These are phyloP conservation scores for Cheirogaleus major DNA, from an alignment of 2,797 vertebrate species.

Conservation along the genomic window DNA sequence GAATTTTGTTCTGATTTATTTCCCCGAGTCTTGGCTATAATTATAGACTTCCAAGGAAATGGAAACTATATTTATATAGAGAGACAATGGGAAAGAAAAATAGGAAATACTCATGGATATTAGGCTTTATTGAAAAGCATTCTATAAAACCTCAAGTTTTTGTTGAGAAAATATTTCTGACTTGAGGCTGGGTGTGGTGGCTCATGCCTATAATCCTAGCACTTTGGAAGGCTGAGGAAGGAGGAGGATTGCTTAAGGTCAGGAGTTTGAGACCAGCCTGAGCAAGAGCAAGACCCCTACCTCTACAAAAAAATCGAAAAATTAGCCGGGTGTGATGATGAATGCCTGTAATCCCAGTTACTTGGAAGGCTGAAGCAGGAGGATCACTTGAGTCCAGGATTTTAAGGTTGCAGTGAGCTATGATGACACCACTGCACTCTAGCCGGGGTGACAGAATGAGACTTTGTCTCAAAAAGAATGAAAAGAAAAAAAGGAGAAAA, in stretches of 20 bases:
- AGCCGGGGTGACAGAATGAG: background rate
- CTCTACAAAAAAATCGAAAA: background rate
- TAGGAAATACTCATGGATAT: background rate
- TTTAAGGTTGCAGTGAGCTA: background rate
- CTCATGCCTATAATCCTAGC: background rate
- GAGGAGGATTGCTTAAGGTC: background rate
- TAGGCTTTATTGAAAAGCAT: background rate
- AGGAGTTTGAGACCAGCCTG: background rate
- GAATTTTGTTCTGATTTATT: slow-evolving; percentile 26
- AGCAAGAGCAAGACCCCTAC: background rate
- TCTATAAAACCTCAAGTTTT: background rate
- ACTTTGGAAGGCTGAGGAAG: background rate
- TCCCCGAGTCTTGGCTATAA: background rate
- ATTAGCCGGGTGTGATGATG: background rate
- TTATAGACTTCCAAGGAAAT: slow-evolving; percentile 6
- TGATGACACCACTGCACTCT: background rate
- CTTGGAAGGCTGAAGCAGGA: background rate
- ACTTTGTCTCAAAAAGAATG: background rate
- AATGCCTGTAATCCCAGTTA: background rate
- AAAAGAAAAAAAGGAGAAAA: background rate
- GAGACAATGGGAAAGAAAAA: background rate
- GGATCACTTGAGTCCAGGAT: background rate
- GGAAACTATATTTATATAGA: background rate
- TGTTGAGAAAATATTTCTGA: background rate
- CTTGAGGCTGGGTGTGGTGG: background rate